These are phyloP conservation scores for Nematopogon swammerdamellus DNA, from an alignment of 2,888 invertebrate genomes.

Conservation along the genomic window DNA sequence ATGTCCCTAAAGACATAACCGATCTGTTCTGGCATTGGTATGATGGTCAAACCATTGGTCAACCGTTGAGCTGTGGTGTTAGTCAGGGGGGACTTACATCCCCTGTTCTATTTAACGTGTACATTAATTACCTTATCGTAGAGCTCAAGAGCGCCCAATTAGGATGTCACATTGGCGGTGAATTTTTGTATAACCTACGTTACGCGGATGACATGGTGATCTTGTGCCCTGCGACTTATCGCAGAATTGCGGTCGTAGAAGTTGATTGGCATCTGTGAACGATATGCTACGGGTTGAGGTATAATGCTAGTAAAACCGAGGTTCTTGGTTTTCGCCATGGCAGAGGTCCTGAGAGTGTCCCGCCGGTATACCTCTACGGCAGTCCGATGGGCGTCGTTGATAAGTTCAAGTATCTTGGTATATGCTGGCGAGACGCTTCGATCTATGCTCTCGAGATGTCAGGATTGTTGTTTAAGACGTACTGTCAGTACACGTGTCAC, in stretches of 20 bases:
- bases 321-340: neutral
- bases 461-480: neutral
- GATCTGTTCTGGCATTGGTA: too few relatives aligned
- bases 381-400: neutral
- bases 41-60: too few relatives aligned
- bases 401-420: conserved; percentile 3
- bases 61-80: conserved; percentile 13
- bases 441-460: neutral
- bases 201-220: neutral
- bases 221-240: conserved; percentile 10
- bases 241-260: neutral
- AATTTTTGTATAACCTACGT: conserved; percentile 10
- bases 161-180: conserved; percentile 11
- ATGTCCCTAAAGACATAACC: too few relatives aligned
- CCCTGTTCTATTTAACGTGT: conserved; percentile 12
- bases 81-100: conserved; percentile 15
- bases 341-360: neutral
- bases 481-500: conserved; percentile 4
- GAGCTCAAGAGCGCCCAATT: conserved; percentile 11
- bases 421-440: conserved; percentile 2
- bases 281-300: neutral
- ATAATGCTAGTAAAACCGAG: neutral
- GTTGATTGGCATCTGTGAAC: neutral
- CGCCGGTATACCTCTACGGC: neutral
- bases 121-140: conserved; percentile 11